Conservation (phyloP, 2,113 vertebrate species). For the Oncorhynchus masou region DNA sequence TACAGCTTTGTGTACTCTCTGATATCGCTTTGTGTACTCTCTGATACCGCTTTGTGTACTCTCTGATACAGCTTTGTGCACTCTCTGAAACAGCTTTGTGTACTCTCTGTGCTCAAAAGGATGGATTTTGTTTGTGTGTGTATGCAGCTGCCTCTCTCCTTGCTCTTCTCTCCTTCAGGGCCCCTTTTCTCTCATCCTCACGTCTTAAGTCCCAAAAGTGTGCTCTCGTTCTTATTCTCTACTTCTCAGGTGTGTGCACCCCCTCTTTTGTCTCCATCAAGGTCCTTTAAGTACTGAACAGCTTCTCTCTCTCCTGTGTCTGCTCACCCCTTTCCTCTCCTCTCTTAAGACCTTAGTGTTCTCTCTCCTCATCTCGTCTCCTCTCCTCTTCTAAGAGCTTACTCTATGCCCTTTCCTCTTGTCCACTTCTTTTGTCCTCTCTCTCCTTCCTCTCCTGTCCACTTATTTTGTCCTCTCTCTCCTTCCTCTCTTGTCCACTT, state of each 20-base stretch:
- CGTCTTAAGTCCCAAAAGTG: conserved; percentile 11
- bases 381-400: no score
- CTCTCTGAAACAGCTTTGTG: background rate
- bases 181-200: conserved; percentile 13
- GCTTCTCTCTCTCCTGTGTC: background rate
- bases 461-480: no score
- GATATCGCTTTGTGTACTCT: no score
- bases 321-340: background rate
- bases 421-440: background rate
- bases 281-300: conserved; percentile 13
- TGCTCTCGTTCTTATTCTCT: conserved; percentile 28
- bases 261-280: conserved; percentile 7
- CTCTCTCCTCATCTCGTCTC: conserved; percentile 3
- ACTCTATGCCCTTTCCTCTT: background rate
- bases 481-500: no score
- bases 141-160: background rate
- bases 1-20: no score
- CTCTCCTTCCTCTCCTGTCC: background rate
- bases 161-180: conserved; percentile 1
- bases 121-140: background rate
- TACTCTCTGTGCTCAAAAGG: background rate
- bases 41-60: no score
- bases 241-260: conserved; percentile 9
- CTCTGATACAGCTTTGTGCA: no score
- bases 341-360: background rate